Evolutionary conservation across 2,888 invertebrate genomes (phyloP).

Genomic region (Hypercompe scribonia): DNA sequence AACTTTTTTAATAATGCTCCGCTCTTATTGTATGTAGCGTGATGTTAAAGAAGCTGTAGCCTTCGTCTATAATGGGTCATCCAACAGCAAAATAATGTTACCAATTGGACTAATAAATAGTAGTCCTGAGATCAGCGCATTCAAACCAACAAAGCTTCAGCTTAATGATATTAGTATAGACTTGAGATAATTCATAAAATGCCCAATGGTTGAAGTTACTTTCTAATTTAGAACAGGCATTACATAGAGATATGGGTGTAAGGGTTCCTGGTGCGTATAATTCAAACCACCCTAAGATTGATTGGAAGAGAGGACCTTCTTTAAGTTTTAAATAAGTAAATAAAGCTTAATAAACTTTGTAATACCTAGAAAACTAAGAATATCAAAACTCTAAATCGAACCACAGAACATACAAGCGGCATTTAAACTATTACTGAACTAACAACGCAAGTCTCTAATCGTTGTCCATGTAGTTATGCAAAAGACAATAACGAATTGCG

Average conservation of each 20-base stretch:
- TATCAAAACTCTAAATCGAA: background rate
- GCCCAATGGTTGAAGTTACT: background rate
- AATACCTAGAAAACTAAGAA: background rate
- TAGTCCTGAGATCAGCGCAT: background rate
- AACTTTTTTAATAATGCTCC: background rate
- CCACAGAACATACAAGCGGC: background rate
- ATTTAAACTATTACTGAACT: conserved; percentile 20
- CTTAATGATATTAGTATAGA: background rate
- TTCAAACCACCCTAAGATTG: no score
- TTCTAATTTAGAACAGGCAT: no score
- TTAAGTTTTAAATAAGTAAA: no score
- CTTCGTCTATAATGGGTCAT: no score
- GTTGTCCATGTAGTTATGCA: conserved; percentile 61
- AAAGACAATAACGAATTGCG: conserved; percentile 64
- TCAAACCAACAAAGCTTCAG: no score
- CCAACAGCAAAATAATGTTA: no score
- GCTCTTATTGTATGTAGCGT: background rate
- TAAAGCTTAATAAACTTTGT: background rate
- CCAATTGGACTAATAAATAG: no score
- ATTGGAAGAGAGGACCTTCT: no score
- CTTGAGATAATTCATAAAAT: background rate
- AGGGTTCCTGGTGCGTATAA: no score
- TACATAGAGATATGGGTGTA: no score
- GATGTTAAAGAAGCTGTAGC: background rate
- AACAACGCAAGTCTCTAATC: conserved; percentile 32